These are phyloP conservation scores for Otolemur garnettii DNA, from an alignment of 2,113 vertebrate species.

Conservation along the genomic window DNA sequence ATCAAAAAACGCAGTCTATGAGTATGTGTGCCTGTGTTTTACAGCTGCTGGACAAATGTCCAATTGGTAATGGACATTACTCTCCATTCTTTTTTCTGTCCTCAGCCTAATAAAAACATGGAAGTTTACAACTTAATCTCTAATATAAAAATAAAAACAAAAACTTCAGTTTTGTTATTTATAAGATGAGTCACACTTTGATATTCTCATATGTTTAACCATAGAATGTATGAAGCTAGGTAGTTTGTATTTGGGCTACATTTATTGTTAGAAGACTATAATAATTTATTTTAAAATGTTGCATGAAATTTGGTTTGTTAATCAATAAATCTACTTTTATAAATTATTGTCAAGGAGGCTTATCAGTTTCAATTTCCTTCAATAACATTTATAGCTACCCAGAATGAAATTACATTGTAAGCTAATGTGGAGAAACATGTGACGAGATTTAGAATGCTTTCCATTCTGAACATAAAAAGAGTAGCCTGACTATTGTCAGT, in stretches of 20 bases:
- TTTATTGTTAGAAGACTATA: background rate
- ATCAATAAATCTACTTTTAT: slow-evolving; percentile 57
- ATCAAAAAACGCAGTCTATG: background rate
- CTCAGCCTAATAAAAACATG: background rate
- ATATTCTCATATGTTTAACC: background rate
- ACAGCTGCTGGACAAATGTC: background rate
- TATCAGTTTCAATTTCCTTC: slow-evolving; percentile 61
- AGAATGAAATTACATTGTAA: slow-evolving; percentile 31
- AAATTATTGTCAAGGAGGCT: background rate
- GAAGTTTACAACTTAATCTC: background rate
- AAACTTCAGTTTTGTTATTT: background rate
- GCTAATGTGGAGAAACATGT: background rate
- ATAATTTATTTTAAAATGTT: slow-evolving; percentile 38
- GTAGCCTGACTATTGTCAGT: background rate
- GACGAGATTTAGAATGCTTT: slow-evolving; percentile 15
- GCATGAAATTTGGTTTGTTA: background rate
- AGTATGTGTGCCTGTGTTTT: background rate
- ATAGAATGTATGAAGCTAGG: background rate
- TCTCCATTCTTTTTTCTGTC: background rate
- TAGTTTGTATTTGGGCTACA: slow-evolving; percentile 4
- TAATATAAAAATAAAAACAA: background rate
- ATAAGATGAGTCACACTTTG: background rate
- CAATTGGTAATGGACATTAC: background rate
- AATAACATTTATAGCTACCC: slow-evolving; percentile 45
- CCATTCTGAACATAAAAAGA: background rate